These are phyloP conservation scores for Montipora capitata DNA, from an alignment of 92 coral and sea anemone species.

Conservation along the genomic window DNA sequence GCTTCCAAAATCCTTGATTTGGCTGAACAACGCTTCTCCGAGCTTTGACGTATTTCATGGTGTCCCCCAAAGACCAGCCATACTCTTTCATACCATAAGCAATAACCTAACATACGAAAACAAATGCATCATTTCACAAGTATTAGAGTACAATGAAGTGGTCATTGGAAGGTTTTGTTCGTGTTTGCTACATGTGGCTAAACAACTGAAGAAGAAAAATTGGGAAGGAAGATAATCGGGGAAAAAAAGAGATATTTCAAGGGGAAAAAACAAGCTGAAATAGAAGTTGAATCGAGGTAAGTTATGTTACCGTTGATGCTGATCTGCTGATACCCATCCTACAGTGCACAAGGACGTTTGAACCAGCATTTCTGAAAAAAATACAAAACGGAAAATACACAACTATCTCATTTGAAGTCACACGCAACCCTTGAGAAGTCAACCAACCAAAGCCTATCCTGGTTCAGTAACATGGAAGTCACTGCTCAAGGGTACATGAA, in stretches of 20 bases:
- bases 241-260: too few relatives aligned
- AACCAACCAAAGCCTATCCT: too few relatives aligned
- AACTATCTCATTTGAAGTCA: background rate
- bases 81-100: slow-evolving; percentile 97
- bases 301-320: slow-evolving; percentile 92
- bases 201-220: too few relatives aligned
- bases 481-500: too few relatives aligned
- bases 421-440: too few relatives aligned
- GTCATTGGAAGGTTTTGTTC: too few relatives aligned
- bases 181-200: too few relatives aligned
- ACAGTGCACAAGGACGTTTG: slow-evolving; percentile 94
- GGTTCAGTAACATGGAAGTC: too few relatives aligned
- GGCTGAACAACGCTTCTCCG: slow-evolving; percentile 89
- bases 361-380: slow-evolving; percentile 80
- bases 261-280: too few relatives aligned
- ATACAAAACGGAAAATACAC: background rate
- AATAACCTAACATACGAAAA: slow-evolving; percentile 74
- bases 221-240: too few relatives aligned
- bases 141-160: too few relatives aligned
- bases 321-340: slow-evolving; percentile 98
- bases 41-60: slow-evolving; percentile 94
- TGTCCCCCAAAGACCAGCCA: slow-evolving; percentile 86
- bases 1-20: slow-evolving; percentile 97
- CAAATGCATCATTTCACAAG: background rate
- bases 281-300: background rate